Evolutionary conservation across 2,888 invertebrate genomes (phyloP).

Genomic region (Cremastobaeus sp.): DNA sequence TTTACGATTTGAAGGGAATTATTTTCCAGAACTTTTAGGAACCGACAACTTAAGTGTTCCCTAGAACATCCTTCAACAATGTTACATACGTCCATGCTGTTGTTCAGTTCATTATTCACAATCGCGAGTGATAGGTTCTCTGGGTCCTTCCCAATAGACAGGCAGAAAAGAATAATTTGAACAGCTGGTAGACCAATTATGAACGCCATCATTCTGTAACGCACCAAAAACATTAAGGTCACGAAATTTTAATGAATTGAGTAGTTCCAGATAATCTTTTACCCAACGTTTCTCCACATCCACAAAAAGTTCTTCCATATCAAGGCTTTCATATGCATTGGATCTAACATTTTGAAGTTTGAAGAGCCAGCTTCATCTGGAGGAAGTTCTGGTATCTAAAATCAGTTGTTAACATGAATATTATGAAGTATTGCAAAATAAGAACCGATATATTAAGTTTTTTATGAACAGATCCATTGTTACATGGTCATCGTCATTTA

Average conservation of each 20-base stretch:
- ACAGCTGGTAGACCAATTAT: slow-evolving; percentile 91
- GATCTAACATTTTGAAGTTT: slow-evolving; percentile 82
- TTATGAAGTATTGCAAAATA: too few relatives aligned
- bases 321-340: slow-evolving; percentile 87
- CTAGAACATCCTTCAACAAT: slow-evolving; percentile 81
- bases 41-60: slow-evolving; percentile 87
- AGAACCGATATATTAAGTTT: too few relatives aligned
- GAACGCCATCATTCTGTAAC: slow-evolving; percentile 90
- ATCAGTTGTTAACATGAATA: too few relatives aligned
- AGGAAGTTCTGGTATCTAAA: slow-evolving; percentile 82
- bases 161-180: slow-evolving; percentile 92
- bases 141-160: slow-evolving; percentile 93
- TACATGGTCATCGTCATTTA: slow-evolving; percentile 76
- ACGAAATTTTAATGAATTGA: too few relatives aligned
- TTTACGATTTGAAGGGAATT: slow-evolving; percentile 83
- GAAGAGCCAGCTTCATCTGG: slow-evolving; percentile 82
- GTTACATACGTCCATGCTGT: slow-evolving; percentile 70
- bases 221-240: too few relatives aligned
- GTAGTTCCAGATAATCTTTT: too few relatives aligned
- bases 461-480: too few relatives aligned
- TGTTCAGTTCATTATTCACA: slow-evolving; percentile 87
- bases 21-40: slow-evolving; percentile 84
- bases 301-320: slow-evolving; percentile 93
- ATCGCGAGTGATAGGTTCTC: slow-evolving; percentile 87
- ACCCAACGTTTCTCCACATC: slow-evolving; percentile 91